Conservation (phyloP, 2,797 vertebrate species). For the Prionace glauca region DNA sequence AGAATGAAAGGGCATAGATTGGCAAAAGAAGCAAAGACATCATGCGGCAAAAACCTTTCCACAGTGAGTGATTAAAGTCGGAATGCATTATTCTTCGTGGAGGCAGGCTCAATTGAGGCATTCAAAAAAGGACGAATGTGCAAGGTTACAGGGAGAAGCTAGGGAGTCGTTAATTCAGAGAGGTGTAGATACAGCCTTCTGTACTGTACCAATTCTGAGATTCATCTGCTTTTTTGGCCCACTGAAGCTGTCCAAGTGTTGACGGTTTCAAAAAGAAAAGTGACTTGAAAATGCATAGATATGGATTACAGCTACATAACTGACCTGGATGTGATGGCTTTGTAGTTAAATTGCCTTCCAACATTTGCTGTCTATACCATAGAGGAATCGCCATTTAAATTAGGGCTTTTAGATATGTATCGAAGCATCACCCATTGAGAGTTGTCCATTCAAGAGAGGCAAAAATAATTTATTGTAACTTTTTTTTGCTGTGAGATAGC, state of each 20-base stretch:
- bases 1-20: too few relatives aligned
- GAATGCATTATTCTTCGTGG: too few relatives aligned
- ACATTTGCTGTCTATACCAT: too few relatives aligned
- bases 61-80: too few relatives aligned
- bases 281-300: background rate
- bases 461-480: background rate
- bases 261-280: background rate
- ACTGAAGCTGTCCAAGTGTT: background rate
- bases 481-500: background rate
- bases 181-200: too few relatives aligned
- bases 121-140: background rate
- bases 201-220: too few relatives aligned
- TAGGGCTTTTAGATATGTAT: background rate
- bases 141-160: too few relatives aligned
- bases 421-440: background rate
- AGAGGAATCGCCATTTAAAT: background rate
- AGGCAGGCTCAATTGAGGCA: too few relatives aligned
- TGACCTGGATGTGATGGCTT: background rate
- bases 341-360: too few relatives aligned
- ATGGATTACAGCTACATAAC: background rate
- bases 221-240: background rate
- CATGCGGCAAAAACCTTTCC: too few relatives aligned
- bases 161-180: too few relatives aligned
- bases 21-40: too few relatives aligned
- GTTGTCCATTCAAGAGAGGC: background rate